A percentile compares a stretch with the other conserved stretches of the same genome.
Conservation (phyloP, 2,113 vertebrate genomes). For the pig (Sus scrofa) region DNA sequence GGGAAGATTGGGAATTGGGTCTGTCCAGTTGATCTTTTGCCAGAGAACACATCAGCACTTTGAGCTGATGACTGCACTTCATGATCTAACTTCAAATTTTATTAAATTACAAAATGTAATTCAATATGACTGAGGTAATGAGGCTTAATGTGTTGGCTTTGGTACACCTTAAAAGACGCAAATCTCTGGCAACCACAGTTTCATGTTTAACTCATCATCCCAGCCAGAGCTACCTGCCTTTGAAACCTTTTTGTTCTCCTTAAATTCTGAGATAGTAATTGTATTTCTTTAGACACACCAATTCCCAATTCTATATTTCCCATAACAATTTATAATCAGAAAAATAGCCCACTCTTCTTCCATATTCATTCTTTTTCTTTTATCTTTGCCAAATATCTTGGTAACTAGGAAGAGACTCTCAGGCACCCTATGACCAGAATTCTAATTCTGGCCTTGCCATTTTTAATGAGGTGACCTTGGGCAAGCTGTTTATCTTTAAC, state of each 20-base stretch:
- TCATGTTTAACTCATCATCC: background rate
- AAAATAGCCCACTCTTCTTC: background rate
- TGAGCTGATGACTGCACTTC: background rate
- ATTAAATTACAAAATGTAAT: constrained; percentile 70
- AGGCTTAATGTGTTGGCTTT: constrained; percentile 61
- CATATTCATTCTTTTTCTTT: background rate
- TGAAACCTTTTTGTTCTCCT: background rate
- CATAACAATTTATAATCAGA: background rate
- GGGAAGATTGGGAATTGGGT: background rate
- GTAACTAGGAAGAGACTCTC: background rate
- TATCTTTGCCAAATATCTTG: background rate
- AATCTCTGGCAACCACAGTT: background rate
- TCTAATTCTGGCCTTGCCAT: background rate
- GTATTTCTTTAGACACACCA: constrained; percentile 26
- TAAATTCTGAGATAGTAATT: background rate
- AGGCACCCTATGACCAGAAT: background rate
- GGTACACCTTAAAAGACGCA: constrained; percentile 27
- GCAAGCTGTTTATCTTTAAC: background rate
- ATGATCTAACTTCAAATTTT: constrained; percentile 49
- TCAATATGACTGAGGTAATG: constrained; percentile 68
- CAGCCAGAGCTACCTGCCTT: background rate
- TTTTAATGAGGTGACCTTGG: background rate
- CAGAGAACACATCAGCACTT: constrained; percentile 32
- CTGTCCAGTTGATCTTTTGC: background rate
- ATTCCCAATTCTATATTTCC: background rate